These are phyloP conservation scores for Prietella phreatophila DNA, from an alignment of 2,113 vertebrate genomes.

Conservation along the genomic window DNA sequence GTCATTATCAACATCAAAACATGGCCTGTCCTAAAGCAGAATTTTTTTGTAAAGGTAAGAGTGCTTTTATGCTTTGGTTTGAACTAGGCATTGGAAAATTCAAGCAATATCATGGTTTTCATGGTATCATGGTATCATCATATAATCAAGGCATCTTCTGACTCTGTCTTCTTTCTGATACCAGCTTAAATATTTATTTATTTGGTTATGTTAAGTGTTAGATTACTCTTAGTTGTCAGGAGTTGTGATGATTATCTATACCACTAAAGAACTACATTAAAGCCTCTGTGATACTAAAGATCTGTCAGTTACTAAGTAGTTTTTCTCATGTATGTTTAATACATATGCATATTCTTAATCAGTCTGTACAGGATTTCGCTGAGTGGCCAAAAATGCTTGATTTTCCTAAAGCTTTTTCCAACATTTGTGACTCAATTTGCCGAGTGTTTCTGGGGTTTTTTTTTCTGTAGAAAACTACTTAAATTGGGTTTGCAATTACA, in stretches of 20 bases:
- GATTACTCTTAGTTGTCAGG: neutral
- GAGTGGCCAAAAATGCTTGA: no score
- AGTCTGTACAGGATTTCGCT: no score
- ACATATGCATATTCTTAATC: neutral
- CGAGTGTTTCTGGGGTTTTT: no score
- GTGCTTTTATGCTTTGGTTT: neutral
- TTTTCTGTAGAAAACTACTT: no score
- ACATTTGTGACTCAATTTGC: no score
- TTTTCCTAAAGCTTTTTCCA: no score
- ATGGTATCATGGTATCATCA: no score
- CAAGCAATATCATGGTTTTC: neutral
- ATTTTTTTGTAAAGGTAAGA: neutral
- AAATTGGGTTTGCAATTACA: no score
- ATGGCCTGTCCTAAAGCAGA: constrained; percentile 7
- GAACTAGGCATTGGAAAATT: neutral
- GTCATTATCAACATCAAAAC: constrained; percentile 31
- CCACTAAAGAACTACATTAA: neutral
- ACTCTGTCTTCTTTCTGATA: neutral
- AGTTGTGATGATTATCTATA: neutral
- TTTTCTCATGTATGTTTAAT: neutral
- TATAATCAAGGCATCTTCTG: neutral
- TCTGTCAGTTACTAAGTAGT: neutral
- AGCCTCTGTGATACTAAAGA: neutral
- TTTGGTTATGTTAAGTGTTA: neutral
- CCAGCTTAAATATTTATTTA: neutral